Evolutionary conservation across 2,113 vertebrate genomes (phyloP), one percentile per base, ranked within the genome.

Genomic region (Sander lucioperca): DNA sequence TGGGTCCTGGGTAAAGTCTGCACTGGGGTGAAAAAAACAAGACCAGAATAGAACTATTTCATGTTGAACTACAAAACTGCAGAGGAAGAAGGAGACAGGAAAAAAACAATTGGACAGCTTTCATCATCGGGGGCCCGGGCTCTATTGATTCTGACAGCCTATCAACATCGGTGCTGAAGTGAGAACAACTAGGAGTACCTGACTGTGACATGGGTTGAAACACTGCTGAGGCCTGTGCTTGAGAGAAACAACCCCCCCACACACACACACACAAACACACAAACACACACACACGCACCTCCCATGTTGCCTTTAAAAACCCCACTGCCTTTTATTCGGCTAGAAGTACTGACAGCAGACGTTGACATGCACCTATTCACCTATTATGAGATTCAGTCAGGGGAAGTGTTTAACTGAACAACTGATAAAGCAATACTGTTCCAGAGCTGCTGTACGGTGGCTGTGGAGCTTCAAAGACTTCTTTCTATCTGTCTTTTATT

Each of bases 81-180:
- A 79, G 36, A 76, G 74, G 50, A 62, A 74, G 74, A 83, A 39
- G 25, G 72, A 78, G 74, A 63, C 47, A 48, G 66, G 48, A 2
- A 57, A 27, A 54, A 47, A 59, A 65, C 53, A 67, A 82, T 6
- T 70, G 83, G 83, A 80, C 66, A 74, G 74, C 80, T 91, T 93
- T 90, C 80, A 92, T 92, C 88, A 77, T 74, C 14, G 19, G 48
- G 48, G 69, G 53, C 79, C 19, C 2, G 27, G 74, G 51, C 79
- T 85, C 39, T 74, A 93, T 88, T 86, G 86, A 89, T 85, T 83
- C 71, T 94, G 94, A 92, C 93, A 94, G 88, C 91, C 90, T 86
- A 93, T 93, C 92, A 94, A 87, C 88, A 83, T 77, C n/a, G 80
- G 36, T 76, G 92, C 89, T 82, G 88, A 88, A 87, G 90, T 85